These are phyloP conservation scores for Zaprionus camerounensis DNA, from an alignment of 1,140 invertebrate genomes.

Conservation along the genomic window DNA sequence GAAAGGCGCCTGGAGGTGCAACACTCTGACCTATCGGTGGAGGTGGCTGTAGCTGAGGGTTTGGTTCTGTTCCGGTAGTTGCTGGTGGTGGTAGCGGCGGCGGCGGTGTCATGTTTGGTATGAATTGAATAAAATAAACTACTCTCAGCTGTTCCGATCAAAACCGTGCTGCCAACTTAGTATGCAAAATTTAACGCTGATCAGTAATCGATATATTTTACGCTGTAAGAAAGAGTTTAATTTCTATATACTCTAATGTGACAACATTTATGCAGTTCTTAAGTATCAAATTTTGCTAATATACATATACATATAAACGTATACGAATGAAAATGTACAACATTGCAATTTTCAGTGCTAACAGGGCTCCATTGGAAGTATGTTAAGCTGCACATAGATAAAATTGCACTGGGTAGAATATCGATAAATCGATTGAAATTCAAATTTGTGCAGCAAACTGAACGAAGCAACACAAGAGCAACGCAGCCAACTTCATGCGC, in stretches of 20 bases:
- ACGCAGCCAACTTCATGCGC: constrained; percentile 22
- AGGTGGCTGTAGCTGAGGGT: constrained; percentile 52
- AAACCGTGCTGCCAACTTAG: constrained; percentile 6
- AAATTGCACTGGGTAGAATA: not conserved
- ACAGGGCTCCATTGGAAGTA: not conserved
- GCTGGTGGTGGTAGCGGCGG: constrained; percentile 13
- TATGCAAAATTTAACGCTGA: not conserved
- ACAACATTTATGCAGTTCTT: not conserved
- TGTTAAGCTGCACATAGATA: not conserved
- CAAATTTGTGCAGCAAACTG: not conserved
- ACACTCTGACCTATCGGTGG: constrained; percentile 60
- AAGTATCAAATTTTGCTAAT: not conserved
- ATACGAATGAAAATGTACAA: not conserved
- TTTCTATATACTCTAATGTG: too few species aligned
- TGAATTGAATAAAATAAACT: not conserved
- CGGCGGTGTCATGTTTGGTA: constrained; percentile 42
- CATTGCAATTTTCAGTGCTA: not conserved
- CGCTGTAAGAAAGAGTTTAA: not conserved
- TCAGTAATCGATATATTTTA: not conserved
- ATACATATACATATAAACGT: too few species aligned
- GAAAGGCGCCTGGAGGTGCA: constrained; percentile 61
- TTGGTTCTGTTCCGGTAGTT: constrained; percentile 3
- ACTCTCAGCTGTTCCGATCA: constrained; percentile 18
- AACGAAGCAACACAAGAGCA: not conserved
- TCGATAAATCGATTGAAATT: constrained; percentile 8